Evolutionary conservation across 1,140 invertebrate genomes (phyloP).

Genomic region (Drosophila littoralis): DNA sequence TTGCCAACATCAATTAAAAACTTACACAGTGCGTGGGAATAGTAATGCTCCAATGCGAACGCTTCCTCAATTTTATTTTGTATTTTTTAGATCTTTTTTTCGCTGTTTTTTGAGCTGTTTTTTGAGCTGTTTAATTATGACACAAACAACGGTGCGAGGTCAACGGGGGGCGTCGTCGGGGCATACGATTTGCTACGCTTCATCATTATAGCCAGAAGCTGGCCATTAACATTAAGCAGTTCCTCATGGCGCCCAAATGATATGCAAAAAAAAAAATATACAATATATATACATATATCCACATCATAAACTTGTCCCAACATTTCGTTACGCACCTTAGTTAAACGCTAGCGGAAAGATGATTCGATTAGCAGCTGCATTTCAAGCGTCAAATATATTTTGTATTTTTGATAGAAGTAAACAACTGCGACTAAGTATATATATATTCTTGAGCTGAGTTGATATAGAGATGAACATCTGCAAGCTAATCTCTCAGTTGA

Average conservation of each 20-base stretch:
- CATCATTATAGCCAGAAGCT: conserved; percentile 48
- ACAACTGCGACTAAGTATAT: no score
- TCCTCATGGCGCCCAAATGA: conserved; percentile 61
- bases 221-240: conserved; percentile 55
- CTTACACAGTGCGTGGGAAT: conserved; percentile 58
- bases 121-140: conserved; percentile 56
- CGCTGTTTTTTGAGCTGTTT: no score
- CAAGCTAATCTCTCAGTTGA: no score
- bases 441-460: no score
- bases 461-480: no score
- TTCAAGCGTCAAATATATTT: neutral
- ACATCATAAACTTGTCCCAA: conserved; percentile 18
- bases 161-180: conserved; percentile 50
- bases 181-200: conserved; percentile 42
- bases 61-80: conserved; percentile 32
- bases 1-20: conserved; percentile 25
- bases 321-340: conserved; percentile 26
- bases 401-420: neutral
- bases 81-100: no score
- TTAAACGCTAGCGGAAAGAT: neutral
- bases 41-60: conserved; percentile 42
- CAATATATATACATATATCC: no score
- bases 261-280: conserved; percentile 19
- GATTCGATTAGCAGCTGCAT: neutral
- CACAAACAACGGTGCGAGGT: conserved; percentile 55